Conservation (phyloP, 2,113 vertebrate genomes). For the Oxyruncus cristatus region DNA sequence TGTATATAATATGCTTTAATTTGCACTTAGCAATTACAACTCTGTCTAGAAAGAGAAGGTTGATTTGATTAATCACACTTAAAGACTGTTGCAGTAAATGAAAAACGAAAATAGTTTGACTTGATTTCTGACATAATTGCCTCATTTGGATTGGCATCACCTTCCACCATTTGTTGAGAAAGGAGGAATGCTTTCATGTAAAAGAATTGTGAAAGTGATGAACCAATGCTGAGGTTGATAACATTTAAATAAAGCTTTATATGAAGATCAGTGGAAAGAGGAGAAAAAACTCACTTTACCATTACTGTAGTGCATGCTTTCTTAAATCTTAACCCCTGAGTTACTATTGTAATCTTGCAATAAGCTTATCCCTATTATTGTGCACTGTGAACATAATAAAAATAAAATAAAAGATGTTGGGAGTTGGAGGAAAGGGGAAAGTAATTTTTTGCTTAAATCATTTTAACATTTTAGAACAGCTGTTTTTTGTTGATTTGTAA, state of each 20-base stretch:
- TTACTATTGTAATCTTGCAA: background rate
- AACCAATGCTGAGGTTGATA: conserved; percentile 27
- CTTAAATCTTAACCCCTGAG: background rate
- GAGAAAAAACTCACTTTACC: conserved; percentile 1
- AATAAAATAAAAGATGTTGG: background rate
- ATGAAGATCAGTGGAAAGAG: conserved; percentile 25
- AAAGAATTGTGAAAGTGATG: conserved; percentile 71
- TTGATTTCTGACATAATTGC: conserved; percentile 71
- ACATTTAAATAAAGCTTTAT: conserved; percentile 56
- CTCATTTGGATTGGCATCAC: conserved; percentile 58
- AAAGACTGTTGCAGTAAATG: conserved; percentile 50
- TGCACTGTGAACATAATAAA: background rate
- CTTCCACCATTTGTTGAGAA: conserved; percentile 43
- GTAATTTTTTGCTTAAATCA: background rate
- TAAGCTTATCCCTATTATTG: background rate
- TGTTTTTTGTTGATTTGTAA: background rate
- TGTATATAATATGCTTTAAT: conserved; percentile 68
- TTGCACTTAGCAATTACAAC: conserved; percentile 69
- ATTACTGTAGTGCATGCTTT: background rate
- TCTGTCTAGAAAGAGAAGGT: conserved; percentile 56
- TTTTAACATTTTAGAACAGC: background rate
- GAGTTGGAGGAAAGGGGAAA: background rate
- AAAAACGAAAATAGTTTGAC: conserved; percentile 58
- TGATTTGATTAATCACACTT: conserved; percentile 79
- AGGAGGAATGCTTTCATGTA: conserved; percentile 45